These are phyloP conservation scores for Leptobrachium leishanense DNA, from an alignment of 2,113 vertebrate species.

Conservation along the genomic window DNA sequence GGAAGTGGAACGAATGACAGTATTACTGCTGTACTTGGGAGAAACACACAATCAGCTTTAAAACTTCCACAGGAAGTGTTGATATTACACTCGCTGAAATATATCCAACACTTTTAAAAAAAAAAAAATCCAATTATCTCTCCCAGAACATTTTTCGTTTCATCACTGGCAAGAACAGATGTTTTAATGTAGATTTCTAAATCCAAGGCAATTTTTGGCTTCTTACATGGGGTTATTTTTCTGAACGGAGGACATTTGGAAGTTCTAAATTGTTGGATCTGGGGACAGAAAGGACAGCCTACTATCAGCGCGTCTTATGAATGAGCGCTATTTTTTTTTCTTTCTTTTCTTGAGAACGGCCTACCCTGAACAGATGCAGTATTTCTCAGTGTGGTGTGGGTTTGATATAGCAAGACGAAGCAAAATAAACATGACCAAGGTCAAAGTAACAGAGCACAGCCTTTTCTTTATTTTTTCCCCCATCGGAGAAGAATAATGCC, in stretches of 20 bases:
- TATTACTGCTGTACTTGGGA: constrained; percentile 56
- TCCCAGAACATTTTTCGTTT: constrained; percentile 63
- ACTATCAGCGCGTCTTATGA: constrained; percentile 57
- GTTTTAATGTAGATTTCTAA: constrained; percentile 49
- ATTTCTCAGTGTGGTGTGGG: constrained; percentile 57
- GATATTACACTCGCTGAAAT: constrained; percentile 62
- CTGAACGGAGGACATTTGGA: constrained; percentile 11
- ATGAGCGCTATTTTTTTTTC: constrained; percentile 48
- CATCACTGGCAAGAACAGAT: constrained; percentile 58
- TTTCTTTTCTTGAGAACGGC: constrained; percentile 53
- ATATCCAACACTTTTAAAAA: constrained; percentile 53
- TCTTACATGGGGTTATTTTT: constrained; percentile 38
- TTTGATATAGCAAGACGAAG: constrained; percentile 56
- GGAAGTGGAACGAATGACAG: constrained; percentile 60
- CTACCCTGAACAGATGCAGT: constrained; percentile 56
- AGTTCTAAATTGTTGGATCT: constrained; percentile 55
- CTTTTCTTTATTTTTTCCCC: not conserved
- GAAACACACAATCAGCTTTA: constrained; percentile 53
- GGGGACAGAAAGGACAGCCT: constrained; percentile 50
- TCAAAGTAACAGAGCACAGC: constrained; percentile 57
- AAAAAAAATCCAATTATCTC: constrained; percentile 63
- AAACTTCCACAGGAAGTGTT: constrained; percentile 59
- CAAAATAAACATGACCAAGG: constrained; percentile 58
- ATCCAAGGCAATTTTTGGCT: not conserved
- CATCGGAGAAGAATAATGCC: constrained; percentile 49